Evolutionary conservation across 2,797 vertebrate species (phyloP).

Genomic region (Gambusia yucatana): DNA sequence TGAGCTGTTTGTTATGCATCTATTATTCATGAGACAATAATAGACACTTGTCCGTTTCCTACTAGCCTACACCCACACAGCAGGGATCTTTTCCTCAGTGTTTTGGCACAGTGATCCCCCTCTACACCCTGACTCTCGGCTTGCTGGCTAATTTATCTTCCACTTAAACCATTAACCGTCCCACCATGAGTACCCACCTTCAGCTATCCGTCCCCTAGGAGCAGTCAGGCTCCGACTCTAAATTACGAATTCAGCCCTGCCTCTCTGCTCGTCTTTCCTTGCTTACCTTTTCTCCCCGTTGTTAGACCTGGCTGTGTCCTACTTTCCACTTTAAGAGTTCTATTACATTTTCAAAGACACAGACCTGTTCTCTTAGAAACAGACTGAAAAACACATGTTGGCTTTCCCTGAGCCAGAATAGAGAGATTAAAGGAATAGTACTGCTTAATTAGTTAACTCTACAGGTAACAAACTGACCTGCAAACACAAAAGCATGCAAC

Average conservation of each 20-base stretch:
- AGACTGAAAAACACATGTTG: neutral
- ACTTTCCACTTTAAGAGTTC: conserved; percentile 48
- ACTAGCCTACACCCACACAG: conserved; percentile 52
- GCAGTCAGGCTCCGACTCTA: conserved; percentile 17
- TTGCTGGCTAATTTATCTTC: conserved; percentile 64
- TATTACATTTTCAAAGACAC: conserved; percentile 55
- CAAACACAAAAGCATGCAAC: neutral
- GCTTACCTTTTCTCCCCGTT: conserved; percentile 11
- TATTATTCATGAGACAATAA: conserved; percentile 73
- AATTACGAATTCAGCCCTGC: conserved; percentile 37
- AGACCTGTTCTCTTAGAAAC: conserved; percentile 25
- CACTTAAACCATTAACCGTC: conserved; percentile 55
- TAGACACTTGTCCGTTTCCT: conserved; percentile 63
- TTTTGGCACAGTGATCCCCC: conserved; percentile 49
- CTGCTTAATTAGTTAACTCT: neutral
- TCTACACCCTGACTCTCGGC: conserved; percentile 12
- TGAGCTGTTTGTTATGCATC: conserved; percentile 70
- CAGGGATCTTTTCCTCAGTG: conserved; percentile 38
- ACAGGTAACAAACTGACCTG: neutral
- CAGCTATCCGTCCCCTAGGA: conserved; percentile 26
- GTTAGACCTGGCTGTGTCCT: conserved; percentile 51
- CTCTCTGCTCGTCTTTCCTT: conserved; percentile 19
- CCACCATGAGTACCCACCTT: conserved; percentile 48
- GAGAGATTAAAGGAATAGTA: neutral
- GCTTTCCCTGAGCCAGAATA: conserved; percentile 9